These are phyloP conservation scores for Mus spretus DNA, from an alignment of 2,797 vertebrate species.

Conservation along the genomic window DNA sequence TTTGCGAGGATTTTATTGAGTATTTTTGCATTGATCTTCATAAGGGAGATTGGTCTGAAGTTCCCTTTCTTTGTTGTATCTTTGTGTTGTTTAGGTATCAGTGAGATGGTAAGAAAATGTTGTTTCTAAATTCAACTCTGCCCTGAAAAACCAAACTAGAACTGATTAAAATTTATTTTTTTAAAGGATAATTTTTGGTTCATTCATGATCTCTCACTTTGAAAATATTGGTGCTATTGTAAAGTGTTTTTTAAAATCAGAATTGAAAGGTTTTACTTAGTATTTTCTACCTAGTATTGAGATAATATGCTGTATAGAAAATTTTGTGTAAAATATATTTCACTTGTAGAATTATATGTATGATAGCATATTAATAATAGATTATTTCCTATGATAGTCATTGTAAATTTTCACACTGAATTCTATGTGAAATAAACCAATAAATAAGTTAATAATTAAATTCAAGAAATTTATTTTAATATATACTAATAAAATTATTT, in stretches of 20 bases:
- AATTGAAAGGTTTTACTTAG: neutral
- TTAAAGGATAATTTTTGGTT: neutral
- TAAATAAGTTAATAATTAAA: neutral
- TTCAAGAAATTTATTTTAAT: neutral
- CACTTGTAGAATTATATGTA: neutral
- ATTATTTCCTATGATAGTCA: neutral
- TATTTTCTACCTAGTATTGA: neutral
- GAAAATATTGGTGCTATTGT: neutral
- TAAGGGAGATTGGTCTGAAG: too few relatives aligned
- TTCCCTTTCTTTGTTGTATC: too few relatives aligned
- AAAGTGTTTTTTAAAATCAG: neutral
- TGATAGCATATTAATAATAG: neutral
- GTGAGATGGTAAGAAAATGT: neutral
- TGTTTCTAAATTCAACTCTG: constrained; percentile 13
- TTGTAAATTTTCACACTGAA: neutral
- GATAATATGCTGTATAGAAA: neutral
- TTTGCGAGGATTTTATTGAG: too few relatives aligned
- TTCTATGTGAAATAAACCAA: neutral
- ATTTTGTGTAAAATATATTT: neutral
- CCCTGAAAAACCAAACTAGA: constrained; percentile 6
- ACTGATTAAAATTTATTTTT: neutral
- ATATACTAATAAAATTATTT: neutral
- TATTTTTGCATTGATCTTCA: too few relatives aligned
- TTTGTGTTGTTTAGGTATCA: too few relatives aligned
- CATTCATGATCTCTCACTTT: neutral